Evolutionary conservation across 2,888 invertebrate genomes (phyloP), one percentile per base, ranked within the genome.

Genomic region (Drymonia ruficornis): DNA sequence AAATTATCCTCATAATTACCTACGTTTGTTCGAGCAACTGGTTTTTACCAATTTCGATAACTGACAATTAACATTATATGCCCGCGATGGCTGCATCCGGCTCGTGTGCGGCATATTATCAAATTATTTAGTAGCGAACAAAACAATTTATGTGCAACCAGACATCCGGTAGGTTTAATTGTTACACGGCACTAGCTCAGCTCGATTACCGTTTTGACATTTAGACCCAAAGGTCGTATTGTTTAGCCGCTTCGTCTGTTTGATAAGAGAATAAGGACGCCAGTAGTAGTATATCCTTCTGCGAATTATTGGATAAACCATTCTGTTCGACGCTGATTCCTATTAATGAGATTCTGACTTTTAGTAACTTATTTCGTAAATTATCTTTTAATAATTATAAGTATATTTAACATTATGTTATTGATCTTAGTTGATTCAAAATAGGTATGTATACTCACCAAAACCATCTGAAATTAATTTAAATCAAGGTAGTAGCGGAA

Each of bases 181-280:
- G 65, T 63, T 58, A 65, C 59, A 56, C 62, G 67, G 63, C 62
- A 67, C 72, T 65, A 55, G 72, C 61, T 63, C 63, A 69, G 68
- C 69, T 74, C 72, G 74, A 81, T 82, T 78, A 81, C 65, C 69
- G 72, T 70, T 76, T 78, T 45, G 76, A 79, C 77, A 76, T 78
- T 77, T 76, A 68, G 69, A 76, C 71, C 69, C 67, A 72, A 76
- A 77, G 74, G 76, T 65, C 70, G 64, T 70, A 71, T 76, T 76
- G 74, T 76, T 73, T 59, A 53, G 63, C 50, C 44, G 50, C 36
- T 38, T 60, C 60, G 56, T 63, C 59, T 56, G 59, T 65, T 65
- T 66, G 60, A 56, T 69, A 59, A 55, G 59, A 63, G 68, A 70
- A 72, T 63, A 66, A 62, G 70, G 60, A 65, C 53, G 43, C 16